Base-by-base conservation (phyloP, 2,888 invertebrate genomes). In the Amphiduros pacificus region DNA sequence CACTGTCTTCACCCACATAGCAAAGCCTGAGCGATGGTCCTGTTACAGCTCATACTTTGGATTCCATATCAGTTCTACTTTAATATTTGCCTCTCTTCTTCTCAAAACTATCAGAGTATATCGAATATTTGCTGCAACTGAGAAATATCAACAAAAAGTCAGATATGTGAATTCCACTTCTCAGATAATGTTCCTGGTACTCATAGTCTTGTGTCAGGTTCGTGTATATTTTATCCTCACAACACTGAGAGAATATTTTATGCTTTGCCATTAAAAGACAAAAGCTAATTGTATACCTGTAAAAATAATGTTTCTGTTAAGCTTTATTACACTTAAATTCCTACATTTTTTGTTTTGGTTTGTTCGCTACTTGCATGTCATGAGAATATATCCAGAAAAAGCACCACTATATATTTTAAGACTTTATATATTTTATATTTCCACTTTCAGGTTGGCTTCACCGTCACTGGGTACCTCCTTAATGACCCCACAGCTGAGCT, bases 71-170 rank as follows among this genome's bases (percentile, higher is more conserved):
- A 48, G 49, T 49, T 41, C 57, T 52, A 57, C 44, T 48, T 28
- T 65, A 14, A 54, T 66, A 17, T 64, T 53, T 36, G 55, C 41
- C 5, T 64, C 66, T 11, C 51, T 66, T 26, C 41, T 64, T 53
- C 64, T 72, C 22, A 73, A 74, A 55, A 73, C 70, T 14, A 66
- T 67, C 48, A 58, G 74, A 2, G 68, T 74, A 36, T 73, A 71
- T 61, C 58, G 74, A 22, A 73, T 75, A 36, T 75, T 75, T 60
- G 55, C 52, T 17, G 55, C 65, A 9, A 71, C 66, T 11, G 61
- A 64, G 40, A 62, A 65, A 31, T 50, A 59, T 9, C 41, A 55
- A 26, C 44, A 26, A 26, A 44, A 55, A 41, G 56, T 61, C 3
- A 60, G 36, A 17, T 52, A 40, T 24, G 51, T 55, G 20, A 31